Conservation (phyloP, 2,797 vertebrate species). For the Enteromius paludinosus region DNA sequence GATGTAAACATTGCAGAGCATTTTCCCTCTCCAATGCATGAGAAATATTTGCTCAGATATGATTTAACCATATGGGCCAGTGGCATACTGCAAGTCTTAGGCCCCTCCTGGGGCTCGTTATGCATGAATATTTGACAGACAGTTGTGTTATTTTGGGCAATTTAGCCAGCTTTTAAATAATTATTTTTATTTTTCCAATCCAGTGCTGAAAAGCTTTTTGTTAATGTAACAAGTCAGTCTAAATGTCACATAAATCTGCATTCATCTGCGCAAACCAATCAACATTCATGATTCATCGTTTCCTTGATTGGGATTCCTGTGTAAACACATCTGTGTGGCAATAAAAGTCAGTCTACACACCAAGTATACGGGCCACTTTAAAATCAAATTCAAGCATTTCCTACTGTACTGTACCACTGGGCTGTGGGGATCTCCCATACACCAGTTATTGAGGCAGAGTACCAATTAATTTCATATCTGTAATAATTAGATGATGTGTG, state of each 20-base stretch:
- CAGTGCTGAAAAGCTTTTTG: background rate
- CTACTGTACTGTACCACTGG: background rate
- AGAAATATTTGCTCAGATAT: background rate
- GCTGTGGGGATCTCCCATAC: background rate
- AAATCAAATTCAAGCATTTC: background rate
- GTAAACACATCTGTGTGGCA: background rate
- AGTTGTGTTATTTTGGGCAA: background rate
- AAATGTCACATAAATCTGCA: background rate
- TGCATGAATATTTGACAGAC: background rate
- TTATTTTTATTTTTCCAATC: background rate
- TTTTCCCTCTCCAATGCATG: background rate
- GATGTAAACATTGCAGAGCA: background rate
- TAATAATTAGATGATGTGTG: background rate
- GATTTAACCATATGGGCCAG: background rate
- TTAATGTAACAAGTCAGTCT: background rate
- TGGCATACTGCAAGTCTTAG: background rate
- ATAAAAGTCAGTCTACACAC: background rate
- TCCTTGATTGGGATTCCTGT: background rate
- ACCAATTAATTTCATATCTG: slow-evolving; percentile 10
- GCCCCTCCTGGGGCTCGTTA: slow-evolving; percentile 10
- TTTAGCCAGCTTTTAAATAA: background rate
- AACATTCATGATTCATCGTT: background rate
- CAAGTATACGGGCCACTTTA: background rate
- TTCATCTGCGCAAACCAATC: background rate
- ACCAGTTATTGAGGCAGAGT: background rate